phyloP scores from a whole-genome alignment of 2,113 vertebrate genomes.

The Gadus macrocephalus region DNA sequence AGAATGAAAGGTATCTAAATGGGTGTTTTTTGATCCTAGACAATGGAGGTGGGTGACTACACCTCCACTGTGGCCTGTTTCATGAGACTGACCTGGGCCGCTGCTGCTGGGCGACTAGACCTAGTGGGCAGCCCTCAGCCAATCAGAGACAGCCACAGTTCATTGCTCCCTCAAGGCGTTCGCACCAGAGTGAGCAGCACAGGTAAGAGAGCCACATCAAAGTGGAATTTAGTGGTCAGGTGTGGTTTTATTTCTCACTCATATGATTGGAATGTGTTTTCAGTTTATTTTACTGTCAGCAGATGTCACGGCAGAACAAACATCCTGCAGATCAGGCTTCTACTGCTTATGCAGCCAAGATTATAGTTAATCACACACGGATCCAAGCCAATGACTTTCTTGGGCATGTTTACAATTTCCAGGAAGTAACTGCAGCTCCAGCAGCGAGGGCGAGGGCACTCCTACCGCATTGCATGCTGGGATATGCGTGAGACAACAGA shows the following conservation, averaged over 20 bases:
- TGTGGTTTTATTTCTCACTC: neutral
- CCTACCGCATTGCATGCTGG: slow-evolving; percentile 85
- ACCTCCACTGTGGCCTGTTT: slow-evolving; percentile 96
- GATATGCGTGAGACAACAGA: slow-evolving; percentile 92
- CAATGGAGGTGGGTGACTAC: slow-evolving; percentile 96
- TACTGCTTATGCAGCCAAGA: neutral
- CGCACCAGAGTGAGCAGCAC: slow-evolving; percentile 96
- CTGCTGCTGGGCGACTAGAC: slow-evolving; percentile 91
- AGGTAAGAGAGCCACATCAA: slow-evolving; percentile 68
- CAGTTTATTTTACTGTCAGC: neutral
- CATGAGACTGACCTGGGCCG: slow-evolving; percentile 97
- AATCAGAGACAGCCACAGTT: slow-evolving; percentile 88
- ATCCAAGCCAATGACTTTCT: neutral
- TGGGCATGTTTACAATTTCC: slow-evolving; percentile 17
- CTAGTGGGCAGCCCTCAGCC: slow-evolving; percentile 95
- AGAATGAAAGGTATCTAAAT: no score
- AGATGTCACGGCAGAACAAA: neutral
- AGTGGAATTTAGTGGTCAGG: neutral
- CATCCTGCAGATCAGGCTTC: neutral
- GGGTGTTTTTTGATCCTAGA: slow-evolving; percentile 65
- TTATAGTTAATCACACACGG: no score
- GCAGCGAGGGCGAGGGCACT: slow-evolving; percentile 88
- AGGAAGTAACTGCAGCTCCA: slow-evolving; percentile 98
- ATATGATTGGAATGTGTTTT: neutral
- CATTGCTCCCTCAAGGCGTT: slow-evolving; percentile 85